These are phyloP conservation scores for Drosophila imparisetae DNA, from an alignment of 2,888 invertebrate species.

Conservation along the genomic window DNA sequence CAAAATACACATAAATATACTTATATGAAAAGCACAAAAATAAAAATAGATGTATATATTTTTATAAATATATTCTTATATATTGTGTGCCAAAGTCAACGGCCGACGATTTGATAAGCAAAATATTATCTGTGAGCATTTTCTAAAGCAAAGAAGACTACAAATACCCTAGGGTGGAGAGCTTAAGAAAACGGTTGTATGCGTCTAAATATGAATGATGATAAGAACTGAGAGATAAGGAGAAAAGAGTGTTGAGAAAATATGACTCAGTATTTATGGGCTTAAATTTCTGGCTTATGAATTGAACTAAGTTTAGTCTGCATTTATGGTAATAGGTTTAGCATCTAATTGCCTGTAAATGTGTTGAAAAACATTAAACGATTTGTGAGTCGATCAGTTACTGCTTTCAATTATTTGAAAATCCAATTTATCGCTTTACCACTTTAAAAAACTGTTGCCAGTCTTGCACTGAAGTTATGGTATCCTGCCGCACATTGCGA, in stretches of 20 bases:
- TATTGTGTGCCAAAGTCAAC: conserved; percentile 51
- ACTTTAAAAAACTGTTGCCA: conserved; percentile 30
- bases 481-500: conserved; percentile 13
- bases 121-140: conserved; percentile 28
- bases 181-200: conserved; percentile 9
- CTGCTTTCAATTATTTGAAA: not conserved
- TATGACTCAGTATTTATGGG: not conserved
- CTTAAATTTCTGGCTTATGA: not conserved
- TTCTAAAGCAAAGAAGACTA: conserved; percentile 18
- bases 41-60: conserved; percentile 22
- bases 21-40: conserved; percentile 31
- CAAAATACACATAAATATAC: conserved; percentile 68
- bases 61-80: conserved; percentile 12
- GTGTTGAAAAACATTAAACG: not conserved
- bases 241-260: not conserved
- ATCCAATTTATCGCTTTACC: not conserved
- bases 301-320: not conserved
- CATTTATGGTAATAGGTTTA: not conserved
- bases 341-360: not conserved
- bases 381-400: not conserved
- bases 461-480: conserved; percentile 35
- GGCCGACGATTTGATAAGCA: conserved; percentile 40
- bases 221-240: not conserved
- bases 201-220: not conserved
- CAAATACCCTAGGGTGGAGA: conserved; percentile 29